A percentile compares a stretch with the other conserved stretches of the same genome.
phyloP scores from a whole-genome alignment of 2,888 invertebrate species.

The Seladonia tumulorum region DNA sequence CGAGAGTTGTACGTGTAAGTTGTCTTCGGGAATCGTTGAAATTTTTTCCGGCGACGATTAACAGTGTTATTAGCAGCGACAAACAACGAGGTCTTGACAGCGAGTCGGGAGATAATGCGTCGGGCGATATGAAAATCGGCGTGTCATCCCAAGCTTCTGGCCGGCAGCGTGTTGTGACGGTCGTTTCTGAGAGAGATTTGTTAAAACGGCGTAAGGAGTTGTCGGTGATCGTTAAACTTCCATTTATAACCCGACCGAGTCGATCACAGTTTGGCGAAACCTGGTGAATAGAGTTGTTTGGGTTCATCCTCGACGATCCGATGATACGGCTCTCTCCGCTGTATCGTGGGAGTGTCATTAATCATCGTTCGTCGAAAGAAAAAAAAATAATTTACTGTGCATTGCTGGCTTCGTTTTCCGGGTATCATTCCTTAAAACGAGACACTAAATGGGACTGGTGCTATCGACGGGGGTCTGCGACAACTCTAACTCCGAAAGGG shows the following conservation, averaged over 20 bases:
- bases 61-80: neutral
- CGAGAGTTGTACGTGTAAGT: too few relatives aligned
- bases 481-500: neutral
- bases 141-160: neutral
- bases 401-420: conserved; percentile 30
- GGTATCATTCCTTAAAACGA: neutral
- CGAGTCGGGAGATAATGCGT: neutral
- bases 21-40: too few relatives aligned
- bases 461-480: neutral
- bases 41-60: neutral
- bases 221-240: conserved; percentile 53
- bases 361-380: conserved; percentile 71
- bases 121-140: neutral
- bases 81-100: neutral
- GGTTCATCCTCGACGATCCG: conserved; percentile 63
- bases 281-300: conserved; percentile 66
- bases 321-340: conserved; percentile 74
- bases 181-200: conserved; percentile 16
- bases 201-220: conserved; percentile 17
- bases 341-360: conserved; percentile 76
- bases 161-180: conserved; percentile 4
- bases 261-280: conserved; percentile 54
- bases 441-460: neutral
- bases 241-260: conserved; percentile 52
- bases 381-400: conserved; percentile 53